Conservation (phyloP, 1,140 invertebrate genomes). For the Frieseomelitta varia region DNA sequence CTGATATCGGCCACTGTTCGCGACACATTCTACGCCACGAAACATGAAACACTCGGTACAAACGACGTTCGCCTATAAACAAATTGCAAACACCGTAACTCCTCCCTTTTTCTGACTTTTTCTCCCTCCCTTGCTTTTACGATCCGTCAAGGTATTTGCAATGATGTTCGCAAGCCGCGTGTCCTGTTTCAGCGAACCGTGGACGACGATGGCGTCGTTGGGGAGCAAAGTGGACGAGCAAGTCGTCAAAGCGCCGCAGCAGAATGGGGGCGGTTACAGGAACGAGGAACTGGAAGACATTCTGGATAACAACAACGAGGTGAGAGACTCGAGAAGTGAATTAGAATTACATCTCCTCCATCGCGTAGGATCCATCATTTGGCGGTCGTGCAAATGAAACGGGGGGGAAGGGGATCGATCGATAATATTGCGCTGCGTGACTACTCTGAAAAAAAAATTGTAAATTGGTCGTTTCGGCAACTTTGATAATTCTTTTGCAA, state of each 20-base stretch:
- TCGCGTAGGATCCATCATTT: not conserved
- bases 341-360: not conserved
- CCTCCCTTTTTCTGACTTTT: not conserved
- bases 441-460: too few relatives aligned
- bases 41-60: not conserved
- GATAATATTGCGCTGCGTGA: too few relatives aligned
- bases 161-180: not conserved
- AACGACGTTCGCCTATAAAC: not conserved
- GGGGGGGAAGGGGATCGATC: not conserved
- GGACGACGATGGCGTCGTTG: constrained; percentile 74
- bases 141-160: not conserved
- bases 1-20: not conserved
- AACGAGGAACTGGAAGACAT: constrained; percentile 73
- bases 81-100: not conserved
- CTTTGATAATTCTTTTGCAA: too few relatives aligned
- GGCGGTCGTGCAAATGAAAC: not conserved
- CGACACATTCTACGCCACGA: not conserved
- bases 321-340: constrained; percentile 39
- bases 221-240: constrained; percentile 69
- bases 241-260: constrained; percentile 55
- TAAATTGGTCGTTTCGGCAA: too few relatives aligned
- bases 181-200: constrained; percentile 65
- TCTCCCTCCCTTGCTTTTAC: not conserved
- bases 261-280: constrained; percentile 70
- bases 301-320: constrained; percentile 73